phyloP scores from a whole-genome alignment of 2,797 vertebrate genomes.

The Microctenopoma lineatum region DNA sequence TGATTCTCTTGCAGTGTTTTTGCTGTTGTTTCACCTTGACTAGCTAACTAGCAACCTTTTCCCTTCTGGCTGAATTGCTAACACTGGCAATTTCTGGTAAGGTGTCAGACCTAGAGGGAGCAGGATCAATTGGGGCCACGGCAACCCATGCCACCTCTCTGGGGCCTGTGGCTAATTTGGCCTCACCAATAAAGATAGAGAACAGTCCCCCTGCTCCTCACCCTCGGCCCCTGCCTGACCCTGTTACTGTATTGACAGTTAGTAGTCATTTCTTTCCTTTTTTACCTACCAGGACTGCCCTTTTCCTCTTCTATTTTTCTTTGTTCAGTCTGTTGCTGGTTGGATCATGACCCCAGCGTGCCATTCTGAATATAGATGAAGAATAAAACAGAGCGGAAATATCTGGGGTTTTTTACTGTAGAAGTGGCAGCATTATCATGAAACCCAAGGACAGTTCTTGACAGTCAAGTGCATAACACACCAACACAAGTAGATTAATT shows the following conservation, averaged over 20 bases:
- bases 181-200: conserved; percentile 43
- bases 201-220: conserved; percentile 34
- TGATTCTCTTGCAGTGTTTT: conserved; percentile 1
- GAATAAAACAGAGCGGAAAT: conserved; percentile 9
- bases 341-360: conserved; percentile 30
- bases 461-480: neutral
- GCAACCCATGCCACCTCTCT: conserved; percentile 26
- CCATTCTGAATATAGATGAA: conserved; percentile 32
- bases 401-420: neutral
- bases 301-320: conserved; percentile 17
- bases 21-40: conserved; percentile 12
- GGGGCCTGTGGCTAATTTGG: conserved; percentile 52
- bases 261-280: conserved; percentile 41
- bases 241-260: conserved; percentile 56
- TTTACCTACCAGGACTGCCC: conserved; percentile 22
- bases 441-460: neutral
- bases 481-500: neutral
- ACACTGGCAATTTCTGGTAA: conserved; percentile 45
- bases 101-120: conserved; percentile 40
- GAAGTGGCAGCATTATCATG: neutral
- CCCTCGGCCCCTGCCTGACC: conserved; percentile 54
- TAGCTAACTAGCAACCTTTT: conserved; percentile 27
- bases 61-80: conserved; percentile 44
- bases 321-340: neutral
- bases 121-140: conserved; percentile 64